A percentile compares a stretch with the other conserved stretches of the same genome.
phyloP scores from a whole-genome alignment of 1,140 invertebrate species.

The Mactra quadrangularis region DNA sequence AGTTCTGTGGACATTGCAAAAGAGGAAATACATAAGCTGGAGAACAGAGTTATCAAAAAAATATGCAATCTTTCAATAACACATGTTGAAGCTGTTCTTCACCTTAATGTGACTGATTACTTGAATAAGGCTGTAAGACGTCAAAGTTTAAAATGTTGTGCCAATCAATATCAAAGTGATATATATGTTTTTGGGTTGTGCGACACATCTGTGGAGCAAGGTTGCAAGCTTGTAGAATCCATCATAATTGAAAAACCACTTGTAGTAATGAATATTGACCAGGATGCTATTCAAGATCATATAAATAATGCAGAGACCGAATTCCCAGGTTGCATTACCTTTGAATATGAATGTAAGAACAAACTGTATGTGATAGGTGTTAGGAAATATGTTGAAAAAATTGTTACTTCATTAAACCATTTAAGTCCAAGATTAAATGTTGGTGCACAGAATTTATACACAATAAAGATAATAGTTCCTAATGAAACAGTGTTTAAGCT shows the following conservation, averaged over 20 bases:
- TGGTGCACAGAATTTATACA: too few species aligned
- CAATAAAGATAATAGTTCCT: too few species aligned
- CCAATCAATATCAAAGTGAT: background rate
- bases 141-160: background rate
- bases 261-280: background rate
- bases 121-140: background rate
- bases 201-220: background rate
- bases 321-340: background rate
- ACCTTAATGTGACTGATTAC: background rate
- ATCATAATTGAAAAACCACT: slow-evolving; percentile 9
- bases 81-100: background rate
- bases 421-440: too few species aligned
- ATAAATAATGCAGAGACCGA: background rate
- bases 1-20: too few species aligned
- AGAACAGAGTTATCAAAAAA: background rate
- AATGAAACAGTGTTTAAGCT: too few species aligned
- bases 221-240: background rate
- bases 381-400: background rate
- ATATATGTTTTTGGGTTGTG: slow-evolving; percentile 17
- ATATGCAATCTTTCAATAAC: background rate
- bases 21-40: too few species aligned
- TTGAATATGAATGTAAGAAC: background rate
- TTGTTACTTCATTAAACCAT: background rate
- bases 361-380: background rate
- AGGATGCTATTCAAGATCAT: background rate